Evolutionary conservation across 2,797 vertebrate genomes (phyloP).

Genomic region (Sternotherus odoratus): DNA sequence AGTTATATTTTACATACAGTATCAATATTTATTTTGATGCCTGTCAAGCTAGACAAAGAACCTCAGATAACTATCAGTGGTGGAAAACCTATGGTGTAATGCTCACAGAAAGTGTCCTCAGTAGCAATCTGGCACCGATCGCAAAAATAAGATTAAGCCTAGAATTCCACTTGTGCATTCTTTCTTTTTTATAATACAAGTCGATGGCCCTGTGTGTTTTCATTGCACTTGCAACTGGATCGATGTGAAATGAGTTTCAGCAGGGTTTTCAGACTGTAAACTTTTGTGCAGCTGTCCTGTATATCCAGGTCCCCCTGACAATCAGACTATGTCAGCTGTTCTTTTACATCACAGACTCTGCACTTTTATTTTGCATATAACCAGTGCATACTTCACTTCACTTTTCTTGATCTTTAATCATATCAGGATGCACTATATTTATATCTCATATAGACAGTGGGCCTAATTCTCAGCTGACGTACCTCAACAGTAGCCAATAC

Average conservation of each 20-base stretch:
- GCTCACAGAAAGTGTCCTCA: background rate
- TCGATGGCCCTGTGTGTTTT: background rate
- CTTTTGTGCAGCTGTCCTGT: background rate
- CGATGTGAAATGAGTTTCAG: background rate
- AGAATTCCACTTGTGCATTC: background rate
- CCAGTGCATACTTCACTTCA: background rate
- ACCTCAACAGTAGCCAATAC: background rate
- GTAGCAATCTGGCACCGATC: background rate
- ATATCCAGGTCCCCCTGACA: background rate
- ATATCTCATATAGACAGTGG: background rate
- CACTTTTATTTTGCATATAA: accelerated
- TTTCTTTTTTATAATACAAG: background rate
- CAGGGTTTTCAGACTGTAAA: background rate
- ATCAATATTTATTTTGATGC: background rate
- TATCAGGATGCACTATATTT: background rate
- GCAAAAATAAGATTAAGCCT: background rate
- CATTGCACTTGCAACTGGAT: background rate
- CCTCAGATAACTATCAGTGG: background rate
- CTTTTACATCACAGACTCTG: background rate
- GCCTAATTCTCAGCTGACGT: background rate
- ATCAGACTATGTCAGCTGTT: background rate
- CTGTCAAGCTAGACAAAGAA: background rate
- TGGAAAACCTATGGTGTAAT: background rate
- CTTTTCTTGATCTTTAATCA: background rate
- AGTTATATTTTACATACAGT: background rate